Conservation (phyloP, 2,888 invertebrate species). For the Meiosimyza platycephala region DNA sequence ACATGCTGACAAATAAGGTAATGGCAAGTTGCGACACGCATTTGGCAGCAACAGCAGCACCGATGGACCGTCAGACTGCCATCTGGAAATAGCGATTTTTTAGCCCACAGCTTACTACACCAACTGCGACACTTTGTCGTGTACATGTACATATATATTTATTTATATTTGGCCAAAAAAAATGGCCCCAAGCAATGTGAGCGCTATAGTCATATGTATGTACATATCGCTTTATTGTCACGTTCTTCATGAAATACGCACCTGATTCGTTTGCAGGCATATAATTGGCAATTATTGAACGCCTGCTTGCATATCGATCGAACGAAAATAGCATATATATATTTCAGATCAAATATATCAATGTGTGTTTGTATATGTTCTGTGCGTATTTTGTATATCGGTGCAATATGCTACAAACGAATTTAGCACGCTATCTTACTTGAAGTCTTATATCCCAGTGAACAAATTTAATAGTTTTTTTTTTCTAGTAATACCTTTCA, state of each 20-base stretch:
- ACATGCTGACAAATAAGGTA: slow-evolving; percentile 32
- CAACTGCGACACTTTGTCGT: slow-evolving; percentile 13
- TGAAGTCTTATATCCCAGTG: too few species aligned
- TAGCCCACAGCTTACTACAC: neutral
- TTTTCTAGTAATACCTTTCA: too few species aligned
- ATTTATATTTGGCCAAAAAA: neutral
- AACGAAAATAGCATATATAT: slow-evolving; percentile 1
- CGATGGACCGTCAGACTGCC: slow-evolving; percentile 33
- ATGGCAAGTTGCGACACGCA: slow-evolving; percentile 31
- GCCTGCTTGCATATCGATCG: slow-evolving; percentile 38
- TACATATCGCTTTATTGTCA: slow-evolving; percentile 42
- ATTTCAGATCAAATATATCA: neutral
- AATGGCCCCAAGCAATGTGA: neutral
- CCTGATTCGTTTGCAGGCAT: slow-evolving; percentile 41
- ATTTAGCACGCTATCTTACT: neutral
- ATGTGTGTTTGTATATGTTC: neutral
- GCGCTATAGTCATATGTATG: neutral
- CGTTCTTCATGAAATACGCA: slow-evolving; percentile 40
- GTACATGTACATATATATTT: slow-evolving; percentile 40
- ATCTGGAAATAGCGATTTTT: slow-evolving; percentile 36
- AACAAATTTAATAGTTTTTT: too few species aligned
- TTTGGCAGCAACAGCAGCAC: slow-evolving; percentile 20
- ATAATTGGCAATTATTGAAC: slow-evolving; percentile 56
- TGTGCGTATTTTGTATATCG: neutral
- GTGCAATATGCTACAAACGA: neutral